Base-by-base conservation (phyloP, 2,888 invertebrate genomes). In the Oxytorus armatus region DNA sequence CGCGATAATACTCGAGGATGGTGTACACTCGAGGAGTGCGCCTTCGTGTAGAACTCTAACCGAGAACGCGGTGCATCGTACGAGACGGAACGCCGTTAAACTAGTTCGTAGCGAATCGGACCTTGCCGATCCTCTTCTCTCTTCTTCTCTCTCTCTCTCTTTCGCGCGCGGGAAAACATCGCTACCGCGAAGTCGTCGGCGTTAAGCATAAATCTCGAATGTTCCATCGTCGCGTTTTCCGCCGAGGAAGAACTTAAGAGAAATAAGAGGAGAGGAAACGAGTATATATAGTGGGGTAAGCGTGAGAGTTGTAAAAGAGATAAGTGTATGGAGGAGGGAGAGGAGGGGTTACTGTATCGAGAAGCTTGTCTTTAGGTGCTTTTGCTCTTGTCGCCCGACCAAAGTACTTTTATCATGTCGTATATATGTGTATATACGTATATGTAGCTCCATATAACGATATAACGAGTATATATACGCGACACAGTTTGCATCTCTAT, bases 51-150 rank as follows among this genome's bases (percentile, higher is more conserved):
- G 36, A 49, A 72, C 21, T 61, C 33, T 36, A 76, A 76, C 55
- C 68, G 63, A 42, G 33, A 63, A 69, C 77, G n/a, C n/a, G 68
- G 80, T 80, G 80, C 80, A 80, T 80, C 80, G 80, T 80, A 80
- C 80, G 77, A 80, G 73, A 72, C 80, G 80, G 80, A 80, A 80
- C 80, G 80, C 80, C 80, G 80, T 80, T 80, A 77, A 80, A 80
- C 80, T 77, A 80, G 80, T 80, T 80, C 63, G 55, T 73, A 73
- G 80, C 77, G 73, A 77, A 80, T 80, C 80, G 80, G 68, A 80
- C 68, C 80, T 80, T 73, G 80, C 77, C 73, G 80, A 77, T 73
- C 49, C 68, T 70, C 69, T 65, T 49, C 21, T 61, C 59, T 42
- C 72, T 36, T 16, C 59, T 36, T 42, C 70, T 4, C 33, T 36